Evolutionary conservation across 2,797 vertebrate genomes (phyloP), one percentile per base, ranked within the genome.

Genomic region (Gadopsis bispinosus): DNA sequence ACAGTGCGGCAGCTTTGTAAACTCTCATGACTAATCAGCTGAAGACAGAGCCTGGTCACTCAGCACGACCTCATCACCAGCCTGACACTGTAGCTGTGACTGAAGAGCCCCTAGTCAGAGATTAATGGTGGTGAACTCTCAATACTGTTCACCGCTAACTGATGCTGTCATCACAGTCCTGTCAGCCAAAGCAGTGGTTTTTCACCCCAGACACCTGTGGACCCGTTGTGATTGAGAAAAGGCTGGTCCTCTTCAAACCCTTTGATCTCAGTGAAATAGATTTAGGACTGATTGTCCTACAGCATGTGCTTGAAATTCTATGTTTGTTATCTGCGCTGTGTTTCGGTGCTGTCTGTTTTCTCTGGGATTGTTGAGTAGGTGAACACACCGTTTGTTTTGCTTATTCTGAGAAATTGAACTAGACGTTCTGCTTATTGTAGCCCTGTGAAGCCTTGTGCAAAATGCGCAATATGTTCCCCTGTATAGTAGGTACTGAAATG

Each of bases 1-100:
- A 69, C 80, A 59, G 83, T 77, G 81, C 19, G 37, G 69, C 59
- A 62, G 86, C 83, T 89, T 93, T 91, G 89, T 91, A 89, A 91
- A 93, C 78, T 83, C 83, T 88, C 76, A 69, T 60, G 86, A 90
- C 87, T 93, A 94, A 93, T 94, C 93, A 91, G 90, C 81, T 69
- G 77, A 79, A 88, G 87, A 90, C 88, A 74, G 84, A 75, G 81
- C 55, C 74, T 66, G 90, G 91, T 93, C 91, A 88, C 84, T 92
- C 92, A 86, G 79, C 88, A 71, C 66, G 73, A 88, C 84, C 85
- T 88, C 89, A 92, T 93, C 89, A 79, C 84, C 65, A 70, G 78
- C 48, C 77, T 85, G 87, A 92, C 86, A 87, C 85, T 79, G 80
- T 77, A 71, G 88, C 83, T 48, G 80, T 68, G 83, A 83, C 90